Evolutionary conservation across 2,888 invertebrate species (phyloP).

Genomic region (Luffia ferchaultella): DNA sequence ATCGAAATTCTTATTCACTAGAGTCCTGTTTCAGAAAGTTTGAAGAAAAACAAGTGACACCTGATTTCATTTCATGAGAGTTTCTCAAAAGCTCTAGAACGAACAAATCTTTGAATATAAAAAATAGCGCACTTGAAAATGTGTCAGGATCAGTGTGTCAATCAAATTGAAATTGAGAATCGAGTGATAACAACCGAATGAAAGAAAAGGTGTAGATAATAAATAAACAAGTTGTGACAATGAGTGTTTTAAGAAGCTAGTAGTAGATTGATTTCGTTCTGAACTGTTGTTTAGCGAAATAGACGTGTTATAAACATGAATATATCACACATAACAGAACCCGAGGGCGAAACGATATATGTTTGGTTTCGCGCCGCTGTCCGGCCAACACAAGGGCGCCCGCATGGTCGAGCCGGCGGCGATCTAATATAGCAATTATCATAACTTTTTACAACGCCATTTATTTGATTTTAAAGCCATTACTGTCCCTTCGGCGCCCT

Average conservation of each 20-base stretch:
- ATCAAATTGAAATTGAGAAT: too few species aligned
- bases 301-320: neutral
- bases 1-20: too few species aligned
- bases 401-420: slow-evolving; percentile 24
- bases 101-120: too few species aligned
- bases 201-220: too few species aligned
- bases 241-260: neutral
- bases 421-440: slow-evolving; percentile 45
- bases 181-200: neutral
- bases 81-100: too few species aligned
- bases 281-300: neutral
- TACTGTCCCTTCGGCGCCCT: slow-evolving; percentile 22
- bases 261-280: neutral
- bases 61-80: too few species aligned
- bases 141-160: too few species aligned
- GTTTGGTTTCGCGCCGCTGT: slow-evolving; percentile 11
- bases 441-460: slow-evolving; percentile 37
- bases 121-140: too few species aligned
- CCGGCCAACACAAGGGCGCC: slow-evolving; percentile 24
- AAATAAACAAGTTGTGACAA: too few species aligned
- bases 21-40: too few species aligned
- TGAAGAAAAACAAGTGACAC: too few species aligned
- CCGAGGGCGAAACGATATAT: neutral
- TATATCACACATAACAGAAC: neutral
- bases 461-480: slow-evolving; percentile 31